Conservation (phyloP, 1,140 invertebrate genomes). For the Archivesica marissinica region DNA sequence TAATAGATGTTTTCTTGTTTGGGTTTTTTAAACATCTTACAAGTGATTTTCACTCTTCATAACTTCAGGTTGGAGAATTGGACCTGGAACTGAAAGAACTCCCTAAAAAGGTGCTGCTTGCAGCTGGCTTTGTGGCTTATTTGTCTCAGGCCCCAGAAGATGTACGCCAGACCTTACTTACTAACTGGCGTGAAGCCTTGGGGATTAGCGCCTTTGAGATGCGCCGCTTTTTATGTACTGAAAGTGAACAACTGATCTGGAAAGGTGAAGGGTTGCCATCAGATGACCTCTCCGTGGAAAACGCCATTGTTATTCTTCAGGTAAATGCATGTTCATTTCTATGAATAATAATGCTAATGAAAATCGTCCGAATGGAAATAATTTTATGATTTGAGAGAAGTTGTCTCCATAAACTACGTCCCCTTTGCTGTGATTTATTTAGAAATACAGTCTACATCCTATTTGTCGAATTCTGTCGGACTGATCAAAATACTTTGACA, state of each 20-base stretch:
- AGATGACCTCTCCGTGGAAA: conserved; percentile 92
- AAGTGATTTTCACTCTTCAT: no score
- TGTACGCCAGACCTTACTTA: conserved; percentile 86
- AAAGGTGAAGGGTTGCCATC: conserved; percentile 92
- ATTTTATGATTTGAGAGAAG: no score
- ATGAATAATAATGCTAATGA: no score
- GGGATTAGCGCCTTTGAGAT: conserved; percentile 87
- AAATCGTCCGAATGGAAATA: no score
- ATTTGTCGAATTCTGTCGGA: no score
- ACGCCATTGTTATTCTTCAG: conserved; percentile 91
- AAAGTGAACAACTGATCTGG: conserved; percentile 94
- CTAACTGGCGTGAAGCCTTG: conserved; percentile 86
- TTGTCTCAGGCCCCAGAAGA: conserved; percentile 89
- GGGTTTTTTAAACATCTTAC: no score
- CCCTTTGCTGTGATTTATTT: no score
- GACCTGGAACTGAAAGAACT: conserved; percentile 85
- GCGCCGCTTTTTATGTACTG: conserved; percentile 89
- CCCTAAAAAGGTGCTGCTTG: conserved; percentile 88
- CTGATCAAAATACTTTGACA: no score
- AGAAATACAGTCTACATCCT: no score
- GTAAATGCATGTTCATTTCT: no score
- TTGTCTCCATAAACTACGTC: no score
- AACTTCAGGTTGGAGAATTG: conserved; percentile 81
- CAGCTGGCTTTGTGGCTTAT: conserved; percentile 92
- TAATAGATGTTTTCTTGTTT: no score